Conservation (phyloP, 2,113 vertebrate species). For the Apus apus region DNA sequence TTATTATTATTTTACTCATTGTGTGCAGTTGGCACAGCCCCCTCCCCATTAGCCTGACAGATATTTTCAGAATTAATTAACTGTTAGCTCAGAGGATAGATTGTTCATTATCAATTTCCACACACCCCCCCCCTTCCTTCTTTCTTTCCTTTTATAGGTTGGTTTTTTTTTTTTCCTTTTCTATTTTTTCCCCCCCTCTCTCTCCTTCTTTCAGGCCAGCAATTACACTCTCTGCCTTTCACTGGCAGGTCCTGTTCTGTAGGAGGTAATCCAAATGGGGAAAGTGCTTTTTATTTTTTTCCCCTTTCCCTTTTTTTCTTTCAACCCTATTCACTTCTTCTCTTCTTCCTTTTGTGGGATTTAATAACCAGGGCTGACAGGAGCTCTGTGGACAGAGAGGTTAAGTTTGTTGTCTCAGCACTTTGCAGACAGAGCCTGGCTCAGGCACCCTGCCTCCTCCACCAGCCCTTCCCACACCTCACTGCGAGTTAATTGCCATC, state of each 20-base stretch:
- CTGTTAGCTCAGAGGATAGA: slow-evolving; percentile 86
- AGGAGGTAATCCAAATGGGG: slow-evolving; percentile 83
- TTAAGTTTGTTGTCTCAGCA: slow-evolving; percentile 88
- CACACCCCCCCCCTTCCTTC: slow-evolving; percentile 50
- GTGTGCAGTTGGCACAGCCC: slow-evolving; percentile 71
- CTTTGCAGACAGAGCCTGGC: slow-evolving; percentile 73
- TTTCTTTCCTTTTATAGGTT: slow-evolving; percentile 78
- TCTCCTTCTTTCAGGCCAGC: slow-evolving; percentile 76
- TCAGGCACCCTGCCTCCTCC: slow-evolving; percentile 47
- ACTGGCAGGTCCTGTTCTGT: slow-evolving; percentile 78
- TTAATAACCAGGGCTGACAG: slow-evolving; percentile 83
- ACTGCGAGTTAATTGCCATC: rapidly evolving
- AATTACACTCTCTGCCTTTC: slow-evolving; percentile 81
- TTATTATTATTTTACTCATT: slow-evolving; percentile 86
- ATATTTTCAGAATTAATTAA: slow-evolving; percentile 89
- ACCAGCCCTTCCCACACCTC: neutral
- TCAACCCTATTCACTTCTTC: slow-evolving; percentile 79
- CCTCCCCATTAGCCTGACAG: slow-evolving; percentile 80
- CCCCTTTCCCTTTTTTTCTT: slow-evolving; percentile 37
- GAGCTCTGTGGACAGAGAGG: slow-evolving; percentile 75
- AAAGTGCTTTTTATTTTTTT: slow-evolving; percentile 70
- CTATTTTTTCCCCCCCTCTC: slow-evolving; percentile 12
- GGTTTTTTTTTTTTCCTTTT: neutral
- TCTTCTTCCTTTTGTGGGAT: slow-evolving; percentile 83
- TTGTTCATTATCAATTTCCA: slow-evolving; percentile 83